A percentile compares a stretch with the other conserved stretches of the same genome.
phyloP scores from a whole-genome alignment of 2,888 invertebrate genomes.

The Xanthorhoe spadicearia region DNA sequence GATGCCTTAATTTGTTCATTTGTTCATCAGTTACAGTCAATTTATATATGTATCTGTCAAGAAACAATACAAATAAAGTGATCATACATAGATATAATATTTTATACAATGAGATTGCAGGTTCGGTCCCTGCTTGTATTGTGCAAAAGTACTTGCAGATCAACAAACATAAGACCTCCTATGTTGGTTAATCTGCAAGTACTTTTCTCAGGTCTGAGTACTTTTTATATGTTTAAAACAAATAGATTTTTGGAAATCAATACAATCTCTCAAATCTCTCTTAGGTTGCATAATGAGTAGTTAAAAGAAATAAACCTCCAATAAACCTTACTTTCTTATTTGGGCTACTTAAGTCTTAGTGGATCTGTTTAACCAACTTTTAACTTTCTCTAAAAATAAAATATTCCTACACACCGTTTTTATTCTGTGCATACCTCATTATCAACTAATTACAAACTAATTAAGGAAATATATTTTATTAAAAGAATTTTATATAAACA shows the following conservation, averaged over 20 bases:
- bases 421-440: slow-evolving; percentile 5
- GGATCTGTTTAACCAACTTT: background rate
- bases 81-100: no score
- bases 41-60: background rate
- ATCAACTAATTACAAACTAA: slow-evolving; percentile 12
- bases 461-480: slow-evolving; percentile 20
- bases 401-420: background rate
- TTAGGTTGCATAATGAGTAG: background rate
- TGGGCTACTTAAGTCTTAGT: background rate
- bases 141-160: no score
- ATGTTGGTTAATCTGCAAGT: no score
- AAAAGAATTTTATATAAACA: slow-evolving; percentile 1
- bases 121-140: no score
- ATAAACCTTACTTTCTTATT: slow-evolving; percentile 18
- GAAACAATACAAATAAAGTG: no score
- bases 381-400: background rate
- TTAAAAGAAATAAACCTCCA: slow-evolving; percentile 24
- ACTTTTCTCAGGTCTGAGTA: no score
- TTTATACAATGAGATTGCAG: no score
- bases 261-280: background rate
- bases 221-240: no score
- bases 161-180: no score
- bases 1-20: no score
- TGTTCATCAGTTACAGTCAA: no score
- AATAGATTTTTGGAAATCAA: background rate